phyloP scores from a whole-genome alignment of 2,797 vertebrate genomes.

The Micromesistius poutassou region DNA sequence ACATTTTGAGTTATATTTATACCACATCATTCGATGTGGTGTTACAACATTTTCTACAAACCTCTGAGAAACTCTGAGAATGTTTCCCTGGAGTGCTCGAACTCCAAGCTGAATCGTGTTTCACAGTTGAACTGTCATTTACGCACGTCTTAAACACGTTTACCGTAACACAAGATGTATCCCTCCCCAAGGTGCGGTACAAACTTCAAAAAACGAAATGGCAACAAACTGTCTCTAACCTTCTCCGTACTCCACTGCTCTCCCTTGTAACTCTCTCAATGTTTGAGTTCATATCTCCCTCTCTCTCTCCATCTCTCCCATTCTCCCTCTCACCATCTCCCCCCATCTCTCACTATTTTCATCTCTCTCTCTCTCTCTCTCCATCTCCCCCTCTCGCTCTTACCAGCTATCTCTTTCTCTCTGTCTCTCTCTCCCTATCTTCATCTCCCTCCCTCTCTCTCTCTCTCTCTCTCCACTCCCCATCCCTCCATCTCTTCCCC shows the following conservation, averaged over 20 bases:
- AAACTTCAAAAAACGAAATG: background rate
- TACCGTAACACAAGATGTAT: background rate
- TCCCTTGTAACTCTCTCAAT: background rate
- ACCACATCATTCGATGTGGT: background rate
- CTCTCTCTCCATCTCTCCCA: background rate
- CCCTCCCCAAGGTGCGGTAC: background rate
- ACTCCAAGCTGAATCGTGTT: too few relatives aligned
- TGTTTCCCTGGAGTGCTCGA: background rate
- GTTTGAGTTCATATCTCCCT: background rate
- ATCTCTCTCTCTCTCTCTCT: background rate
- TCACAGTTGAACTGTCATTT: too few relatives aligned
- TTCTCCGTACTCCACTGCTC: background rate
- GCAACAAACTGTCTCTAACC: background rate
- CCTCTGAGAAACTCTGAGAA: background rate
- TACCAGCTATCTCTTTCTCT: background rate
- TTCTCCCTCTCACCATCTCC: background rate
- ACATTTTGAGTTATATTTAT: background rate
- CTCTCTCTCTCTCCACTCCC: slow-evolving; percentile 23
- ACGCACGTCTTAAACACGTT: too few relatives aligned
- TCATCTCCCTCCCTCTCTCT: slow-evolving; percentile 6
- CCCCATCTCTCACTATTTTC: background rate
- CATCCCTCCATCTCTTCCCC: slow-evolving; percentile 30
- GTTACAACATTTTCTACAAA: background rate
- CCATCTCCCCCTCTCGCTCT: background rate
- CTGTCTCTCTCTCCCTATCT: background rate